Percentiles rank a stretch among this genome's conserved stretches.
Evolutionary conservation across 1,140 invertebrate species (phyloP).

Genomic region (Scaptomyza hsui): DNA sequence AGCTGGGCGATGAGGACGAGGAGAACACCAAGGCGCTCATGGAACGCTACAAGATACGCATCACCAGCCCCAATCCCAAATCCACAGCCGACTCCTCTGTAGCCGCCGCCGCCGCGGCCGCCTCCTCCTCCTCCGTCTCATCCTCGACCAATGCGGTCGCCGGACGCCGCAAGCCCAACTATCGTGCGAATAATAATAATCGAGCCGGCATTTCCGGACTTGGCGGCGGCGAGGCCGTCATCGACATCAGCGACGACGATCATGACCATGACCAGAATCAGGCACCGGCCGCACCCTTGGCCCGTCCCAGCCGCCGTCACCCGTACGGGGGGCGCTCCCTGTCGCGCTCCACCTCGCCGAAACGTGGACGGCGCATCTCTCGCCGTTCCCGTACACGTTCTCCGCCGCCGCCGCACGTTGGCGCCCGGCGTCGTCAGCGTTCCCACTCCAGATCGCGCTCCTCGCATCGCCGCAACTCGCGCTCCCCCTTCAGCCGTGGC

Average conservation of each 20-base stretch:
- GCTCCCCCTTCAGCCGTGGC: slow-evolving; percentile 37
- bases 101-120: not conserved
- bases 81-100: not conserved
- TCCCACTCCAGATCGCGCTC: slow-evolving; percentile 48
- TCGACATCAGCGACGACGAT: slow-evolving; percentile 81
- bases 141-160: not conserved
- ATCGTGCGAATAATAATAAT: slow-evolving; percentile 47
- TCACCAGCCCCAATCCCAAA: slow-evolving; percentile 49
- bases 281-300: slow-evolving; percentile 16
- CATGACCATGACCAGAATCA: slow-evolving; percentile 44
- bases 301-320: slow-evolving; percentile 11
- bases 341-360: slow-evolving; percentile 39
- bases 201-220: slow-evolving; percentile 32
- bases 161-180: slow-evolving; percentile 51
- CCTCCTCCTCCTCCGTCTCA: not conserved
- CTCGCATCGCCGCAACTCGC: slow-evolving; percentile 63
- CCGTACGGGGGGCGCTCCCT: slow-evolving; percentile 10
- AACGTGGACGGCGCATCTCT: slow-evolving; percentile 31
- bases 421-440: slow-evolving; percentile 55
- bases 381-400: slow-evolving; percentile 52
- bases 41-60: slow-evolving; percentile 73
- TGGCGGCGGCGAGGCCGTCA: slow-evolving; percentile 42
- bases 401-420: too few species aligned
- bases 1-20: slow-evolving; percentile 83
- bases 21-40: slow-evolving; percentile 74